Base-by-base conservation (phyloP, 2,888 invertebrate species). In the Tholera decimalis region DNA sequence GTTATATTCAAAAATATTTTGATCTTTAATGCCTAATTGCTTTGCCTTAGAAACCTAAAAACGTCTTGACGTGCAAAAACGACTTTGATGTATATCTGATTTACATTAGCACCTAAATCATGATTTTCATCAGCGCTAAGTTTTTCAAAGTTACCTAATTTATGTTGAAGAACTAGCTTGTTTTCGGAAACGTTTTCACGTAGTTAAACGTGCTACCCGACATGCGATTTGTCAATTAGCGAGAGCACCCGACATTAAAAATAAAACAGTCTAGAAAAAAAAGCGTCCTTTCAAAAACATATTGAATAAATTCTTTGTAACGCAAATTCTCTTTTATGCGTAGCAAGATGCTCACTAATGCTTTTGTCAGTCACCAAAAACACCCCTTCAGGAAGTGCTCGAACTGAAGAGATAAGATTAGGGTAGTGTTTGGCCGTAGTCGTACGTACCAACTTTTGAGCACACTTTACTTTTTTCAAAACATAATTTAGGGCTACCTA, bases 161-260 rank as follows among this genome's bases (percentile, higher is more conserved):
- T 85, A 85, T 86, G 81, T 88, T 87, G 86, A 89, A 90, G 87
- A 88, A 88, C 84, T 85, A 85, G 87, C 89, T 91, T 91, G 92
- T 92, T 91, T 92, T 92, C 91, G 92, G 91, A 92, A 92, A 91
- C 92, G 88, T 91, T 92, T 91, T 91, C 89, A 90, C 88, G 85
- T 91, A 88, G 89, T 91, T 92, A 90, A 91, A 88, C 86, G 85
- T 85, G 78, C 65, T 70, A 69, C 69, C 59, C 70, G 85, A 83
- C 92, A 93, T 91, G 92, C 92, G 83, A 93, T 92, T 86, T 82
- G 77, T 87, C 89, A 89, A 92, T 93, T 92, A 92, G 86, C 87
- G 75, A 76, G 61, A 82, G 76, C 70, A 74, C 79, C 57, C 54
- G 67, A 73, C 79, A 72, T 85, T 82, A 84, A 83, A 84, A 87